phyloP scores from a whole-genome alignment of 2,113 vertebrate genomes.

The Peromyscus maniculatus region DNA sequence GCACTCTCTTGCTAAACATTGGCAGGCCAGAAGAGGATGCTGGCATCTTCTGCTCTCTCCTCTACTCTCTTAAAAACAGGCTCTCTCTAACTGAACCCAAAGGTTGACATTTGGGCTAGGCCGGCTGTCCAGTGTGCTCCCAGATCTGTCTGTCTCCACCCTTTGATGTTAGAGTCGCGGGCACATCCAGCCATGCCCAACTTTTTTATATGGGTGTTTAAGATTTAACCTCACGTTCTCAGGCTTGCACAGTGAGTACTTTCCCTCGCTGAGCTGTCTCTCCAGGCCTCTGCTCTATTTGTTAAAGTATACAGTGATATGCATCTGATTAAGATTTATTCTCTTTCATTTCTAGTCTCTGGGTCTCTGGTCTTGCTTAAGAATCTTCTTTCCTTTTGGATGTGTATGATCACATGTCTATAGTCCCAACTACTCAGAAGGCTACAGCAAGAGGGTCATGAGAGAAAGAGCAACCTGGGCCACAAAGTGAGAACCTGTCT shows the following conservation, averaged over 20 bases:
- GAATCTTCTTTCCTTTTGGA: background rate
- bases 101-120: background rate
- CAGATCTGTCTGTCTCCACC: background rate
- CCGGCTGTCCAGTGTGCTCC: background rate
- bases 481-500: background rate
- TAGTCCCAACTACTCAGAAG: background rate
- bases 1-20: background rate
- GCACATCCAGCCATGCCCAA: background rate
- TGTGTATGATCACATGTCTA: background rate
- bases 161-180: background rate
- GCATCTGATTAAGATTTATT: background rate
- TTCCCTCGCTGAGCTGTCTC: background rate
- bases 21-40: background rate
- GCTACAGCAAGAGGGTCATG: accelerated
- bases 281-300: no score
- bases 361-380: background rate
- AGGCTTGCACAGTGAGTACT: background rate
- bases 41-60: background rate
- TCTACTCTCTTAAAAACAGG: background rate
- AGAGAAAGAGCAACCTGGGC: background rate
- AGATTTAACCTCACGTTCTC: background rate
- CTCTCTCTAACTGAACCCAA: background rate
- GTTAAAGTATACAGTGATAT: background rate
- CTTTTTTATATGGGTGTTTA: background rate
- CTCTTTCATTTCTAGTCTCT: background rate